These are phyloP conservation scores for Spialia ferax DNA, from an alignment of 2,888 invertebrate genomes.

Conservation along the genomic window DNA sequence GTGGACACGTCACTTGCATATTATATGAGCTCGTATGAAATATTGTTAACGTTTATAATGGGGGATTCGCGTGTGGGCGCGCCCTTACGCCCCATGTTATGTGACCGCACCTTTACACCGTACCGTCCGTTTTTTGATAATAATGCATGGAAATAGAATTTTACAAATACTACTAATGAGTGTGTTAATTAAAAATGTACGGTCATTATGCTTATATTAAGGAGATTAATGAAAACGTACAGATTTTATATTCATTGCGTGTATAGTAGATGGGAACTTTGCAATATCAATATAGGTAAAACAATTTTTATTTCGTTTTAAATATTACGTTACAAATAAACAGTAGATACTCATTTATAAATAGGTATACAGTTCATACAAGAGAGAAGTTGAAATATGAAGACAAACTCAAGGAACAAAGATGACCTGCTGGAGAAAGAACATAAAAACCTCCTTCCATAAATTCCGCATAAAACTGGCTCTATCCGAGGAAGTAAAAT, in stretches of 20 bases:
- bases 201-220: slow-evolving; percentile 43
- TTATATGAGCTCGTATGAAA: slow-evolving; percentile 75
- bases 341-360: no score
- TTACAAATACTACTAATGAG: slow-evolving; percentile 46
- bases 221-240: slow-evolving; percentile 22
- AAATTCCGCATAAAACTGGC: no score
- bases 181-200: slow-evolving; percentile 49
- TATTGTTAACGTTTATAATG: slow-evolving; percentile 73
- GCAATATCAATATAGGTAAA: no score
- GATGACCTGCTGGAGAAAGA: no score
- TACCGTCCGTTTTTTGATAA: slow-evolving; percentile 38
- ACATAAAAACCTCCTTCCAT: no score
- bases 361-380: no score
- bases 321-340: no score
- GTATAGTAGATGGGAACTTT: no score
- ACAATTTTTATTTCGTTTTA: no score
- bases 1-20: slow-evolving; percentile 75
- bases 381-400: no score
- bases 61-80: slow-evolving; percentile 76
- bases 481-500: no score
- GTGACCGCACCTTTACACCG: slow-evolving; percentile 59
- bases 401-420: no score
- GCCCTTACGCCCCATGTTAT: slow-evolving; percentile 60
- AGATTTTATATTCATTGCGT: background rate
- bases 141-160: slow-evolving; percentile 42